Conservation (phyloP, 2,797 vertebrate species). For the Microctenopoma lineatum region DNA sequence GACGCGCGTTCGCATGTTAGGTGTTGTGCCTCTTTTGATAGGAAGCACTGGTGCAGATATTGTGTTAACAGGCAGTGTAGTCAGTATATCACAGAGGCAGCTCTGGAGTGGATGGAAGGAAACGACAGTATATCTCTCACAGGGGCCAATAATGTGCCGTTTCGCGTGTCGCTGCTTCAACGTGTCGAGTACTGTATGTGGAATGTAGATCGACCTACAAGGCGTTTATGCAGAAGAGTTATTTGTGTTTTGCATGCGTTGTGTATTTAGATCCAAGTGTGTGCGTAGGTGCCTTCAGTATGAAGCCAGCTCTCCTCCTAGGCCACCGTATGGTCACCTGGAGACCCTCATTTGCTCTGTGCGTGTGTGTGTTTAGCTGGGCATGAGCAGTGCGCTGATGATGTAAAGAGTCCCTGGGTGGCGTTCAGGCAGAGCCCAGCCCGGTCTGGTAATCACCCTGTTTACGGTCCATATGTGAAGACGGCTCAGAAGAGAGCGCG, state of each 20-base stretch:
- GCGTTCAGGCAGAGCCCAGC: conserved; percentile 83
- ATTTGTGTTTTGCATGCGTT: conserved; percentile 41
- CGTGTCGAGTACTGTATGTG: conserved; percentile 19
- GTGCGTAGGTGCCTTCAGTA: conserved; percentile 55
- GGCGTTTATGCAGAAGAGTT: conserved; percentile 20
- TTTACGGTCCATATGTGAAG: conserved; percentile 86
- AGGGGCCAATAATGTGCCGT: conserved; percentile 48
- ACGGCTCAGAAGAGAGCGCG: conserved; percentile 76
- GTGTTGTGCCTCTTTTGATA: conserved; percentile 32
- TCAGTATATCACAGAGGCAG: conserved; percentile 72
- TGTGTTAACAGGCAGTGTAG: conserved; percentile 64
- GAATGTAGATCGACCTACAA: conserved; percentile 36
- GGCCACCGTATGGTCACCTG: conserved; percentile 78
- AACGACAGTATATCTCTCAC: conserved; percentile 74
- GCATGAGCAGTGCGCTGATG: conserved; percentile 78
- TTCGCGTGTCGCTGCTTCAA: conserved; percentile 9
- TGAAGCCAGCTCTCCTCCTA: conserved; percentile 70
- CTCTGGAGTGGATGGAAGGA: conserved; percentile 71
- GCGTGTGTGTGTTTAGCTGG: conserved; percentile 73
- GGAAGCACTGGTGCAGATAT: conserved; percentile 65
- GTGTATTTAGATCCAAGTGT: conserved; percentile 35
- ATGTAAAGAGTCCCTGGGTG: conserved; percentile 85
- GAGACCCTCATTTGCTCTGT: conserved; percentile 64
- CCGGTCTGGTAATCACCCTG: conserved; percentile 85
- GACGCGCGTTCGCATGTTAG: conserved; percentile 31